Evolutionary conservation across 2,797 vertebrate genomes (phyloP).

Genomic region (Rhabdophis nuchalis): DNA sequence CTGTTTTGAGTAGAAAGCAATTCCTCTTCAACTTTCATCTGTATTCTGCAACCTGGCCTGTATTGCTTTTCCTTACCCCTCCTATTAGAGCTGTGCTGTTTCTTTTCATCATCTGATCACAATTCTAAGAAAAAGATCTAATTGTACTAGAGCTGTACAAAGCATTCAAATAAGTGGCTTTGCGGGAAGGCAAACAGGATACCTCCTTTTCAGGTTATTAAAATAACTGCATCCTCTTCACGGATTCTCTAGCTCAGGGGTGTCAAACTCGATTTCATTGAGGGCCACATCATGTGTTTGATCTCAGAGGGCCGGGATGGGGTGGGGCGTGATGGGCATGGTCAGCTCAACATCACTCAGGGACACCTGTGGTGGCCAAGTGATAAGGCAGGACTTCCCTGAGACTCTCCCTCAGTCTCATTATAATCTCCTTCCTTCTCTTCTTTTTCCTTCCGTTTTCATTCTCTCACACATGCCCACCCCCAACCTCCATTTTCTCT

Average conservation of each 20-base stretch:
- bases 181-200: not conserved
- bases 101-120: not conserved
- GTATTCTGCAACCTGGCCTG: rapidly evolving
- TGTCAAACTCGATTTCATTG: no score
- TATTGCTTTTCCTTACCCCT: not conserved
- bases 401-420: no score
- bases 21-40: not conserved
- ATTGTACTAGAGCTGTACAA: not conserved
- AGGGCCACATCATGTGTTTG: no score
- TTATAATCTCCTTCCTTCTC: no score
- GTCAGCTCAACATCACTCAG: no score
- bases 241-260: not conserved
- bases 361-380: no score
- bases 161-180: not conserved
- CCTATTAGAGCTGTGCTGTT: not conserved
- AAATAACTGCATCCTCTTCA: not conserved
- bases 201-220: not conserved
- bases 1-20: not conserved
- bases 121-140: not conserved
- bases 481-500: no score
- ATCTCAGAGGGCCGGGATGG: no score
- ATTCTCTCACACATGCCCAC: no score
- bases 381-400: no score
- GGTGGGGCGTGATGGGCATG: no score
- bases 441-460: no score